These are phyloP conservation scores for Thinocorus orbignyianus DNA, from an alignment of 2,113 vertebrate genomes.

Conservation along the genomic window DNA sequence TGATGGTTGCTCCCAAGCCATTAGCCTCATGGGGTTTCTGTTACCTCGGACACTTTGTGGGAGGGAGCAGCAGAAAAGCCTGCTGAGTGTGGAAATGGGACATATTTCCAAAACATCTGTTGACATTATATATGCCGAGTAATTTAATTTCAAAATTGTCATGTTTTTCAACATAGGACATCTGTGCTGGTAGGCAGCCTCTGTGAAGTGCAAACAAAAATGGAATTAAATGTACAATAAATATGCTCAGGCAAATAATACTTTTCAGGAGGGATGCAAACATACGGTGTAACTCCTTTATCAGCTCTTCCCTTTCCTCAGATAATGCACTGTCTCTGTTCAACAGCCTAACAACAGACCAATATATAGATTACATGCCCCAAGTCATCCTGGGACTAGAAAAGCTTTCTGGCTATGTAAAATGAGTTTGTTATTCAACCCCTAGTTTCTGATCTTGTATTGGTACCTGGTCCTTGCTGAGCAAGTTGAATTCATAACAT, in stretches of 20 bases:
- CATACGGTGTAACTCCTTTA: background rate
- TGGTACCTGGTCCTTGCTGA: background rate
- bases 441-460: background rate
- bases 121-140: background rate
- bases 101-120: conserved; percentile 61
- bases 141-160: conserved; percentile 50
- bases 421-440: background rate
- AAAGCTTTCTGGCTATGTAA: background rate
- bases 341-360: background rate
- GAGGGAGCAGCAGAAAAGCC: background rate
- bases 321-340: background rate
- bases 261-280: background rate
- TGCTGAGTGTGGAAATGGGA: background rate
- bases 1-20: background rate
- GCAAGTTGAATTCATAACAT: background rate
- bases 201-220: conserved; percentile 50
- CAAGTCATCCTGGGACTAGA: background rate
- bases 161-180: conserved; percentile 64
- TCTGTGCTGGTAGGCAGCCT: conserved; percentile 50
- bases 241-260: conserved; percentile 8
- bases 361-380: background rate
- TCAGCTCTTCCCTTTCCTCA: background rate
- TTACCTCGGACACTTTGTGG: background rate
- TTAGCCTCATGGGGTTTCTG: background rate
- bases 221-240: conserved; percentile 38